Evolutionary conservation across 2,888 invertebrate genomes (phyloP), one percentile per base, ranked within the genome.

Genomic region (Phaonia tiefii): DNA sequence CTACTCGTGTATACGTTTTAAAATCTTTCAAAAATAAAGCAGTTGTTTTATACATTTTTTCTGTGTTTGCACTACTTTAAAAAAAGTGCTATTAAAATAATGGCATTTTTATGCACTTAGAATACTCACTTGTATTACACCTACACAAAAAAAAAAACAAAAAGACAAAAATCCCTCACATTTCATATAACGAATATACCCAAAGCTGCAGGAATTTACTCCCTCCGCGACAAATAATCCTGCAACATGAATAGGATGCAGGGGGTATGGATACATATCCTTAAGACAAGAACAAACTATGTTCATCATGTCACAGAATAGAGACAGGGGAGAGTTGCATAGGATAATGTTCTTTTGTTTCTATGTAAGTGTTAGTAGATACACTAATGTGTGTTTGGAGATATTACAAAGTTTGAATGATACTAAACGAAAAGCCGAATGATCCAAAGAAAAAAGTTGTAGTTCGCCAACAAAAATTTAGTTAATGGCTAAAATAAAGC

Each of bases 401-500:
- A 63, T 75, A 60, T 49, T 69, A 75, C 71, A 81, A 78, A 77
- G 39, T 77, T 67, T 71, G 66, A 56, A 75, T 78, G 67, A 75
- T 75, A 78, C 63, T 22, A 20, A 49, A 15, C n/a, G 49, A 51
- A 51, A 20, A 1, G 8, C 4, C 31, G 31, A 31, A 31, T 31
- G 31, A 31, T 31, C 8, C 31, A 31, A 31, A 31, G 22, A 15
- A 46, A 60, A 72, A 49, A 80, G 71, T 44, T 70, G 25, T 77
- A 74, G 77, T 81, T 81, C 58, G 75, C 75, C 67, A 81, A 78
- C 81, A 78, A 74, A 82, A 82, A 82, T 79, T 73, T 76, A 79
- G 73, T 79, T 79, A 79, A 76, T 79, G 79, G 82, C 76, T 79
- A 76, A 76, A 79, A 74, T 82, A 82, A 63, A 82, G 73, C 79